Percentiles rank a stretch among this genome's conserved stretches.
Conservation (phyloP, 2,888 invertebrate species). For the Orchesella flavescens region DNA sequence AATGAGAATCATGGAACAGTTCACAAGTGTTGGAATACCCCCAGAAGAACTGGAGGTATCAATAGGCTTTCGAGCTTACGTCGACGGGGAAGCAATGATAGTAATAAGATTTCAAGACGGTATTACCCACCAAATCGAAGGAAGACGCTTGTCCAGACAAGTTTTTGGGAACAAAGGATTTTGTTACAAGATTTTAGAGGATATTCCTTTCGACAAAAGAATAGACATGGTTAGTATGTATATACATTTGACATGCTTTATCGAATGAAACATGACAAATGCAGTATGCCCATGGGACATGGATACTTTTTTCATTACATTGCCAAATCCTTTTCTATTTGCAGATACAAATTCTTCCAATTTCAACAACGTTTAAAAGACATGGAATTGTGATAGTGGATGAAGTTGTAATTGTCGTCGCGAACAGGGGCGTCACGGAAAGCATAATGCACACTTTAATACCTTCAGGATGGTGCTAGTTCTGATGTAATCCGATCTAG, state of each 20-base stretch:
- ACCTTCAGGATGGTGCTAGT: constrained; percentile 55
- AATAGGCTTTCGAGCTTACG: constrained; percentile 8
- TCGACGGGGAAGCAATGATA: constrained; percentile 27
- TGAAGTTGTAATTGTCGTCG: constrained; percentile 35
- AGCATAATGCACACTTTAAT: constrained; percentile 44
- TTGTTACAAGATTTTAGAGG: constrained; percentile 22
- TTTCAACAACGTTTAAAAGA: constrained; percentile 7
- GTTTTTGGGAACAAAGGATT: constrained; percentile 25
- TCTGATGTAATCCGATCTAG: neutral
- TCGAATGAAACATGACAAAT: neutral
- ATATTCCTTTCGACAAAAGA: constrained; percentile 32
- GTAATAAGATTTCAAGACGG: constrained; percentile 15
- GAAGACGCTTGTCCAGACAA: neutral
- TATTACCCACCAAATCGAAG: neutral
- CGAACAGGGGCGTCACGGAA: constrained; percentile 3
- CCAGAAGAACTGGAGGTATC: constrained; percentile 30
- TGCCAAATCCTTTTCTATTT: too few species aligned
- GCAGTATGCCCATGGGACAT: too few species aligned
- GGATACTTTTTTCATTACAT: too few species aligned
- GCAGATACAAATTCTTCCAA: constrained; percentile 26
- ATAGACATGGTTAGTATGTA: constrained; percentile 12
- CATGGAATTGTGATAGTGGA: constrained; percentile 32
- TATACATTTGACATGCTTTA: constrained; percentile 7
- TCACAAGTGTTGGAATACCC: neutral
- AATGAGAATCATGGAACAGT: constrained; percentile 8